Percentiles rank a stretch among this genome's conserved stretches.
These are phyloP conservation scores for Pristiophorus japonicus DNA, from an alignment of 2,113 vertebrate genomes.

Conservation along the genomic window DNA sequence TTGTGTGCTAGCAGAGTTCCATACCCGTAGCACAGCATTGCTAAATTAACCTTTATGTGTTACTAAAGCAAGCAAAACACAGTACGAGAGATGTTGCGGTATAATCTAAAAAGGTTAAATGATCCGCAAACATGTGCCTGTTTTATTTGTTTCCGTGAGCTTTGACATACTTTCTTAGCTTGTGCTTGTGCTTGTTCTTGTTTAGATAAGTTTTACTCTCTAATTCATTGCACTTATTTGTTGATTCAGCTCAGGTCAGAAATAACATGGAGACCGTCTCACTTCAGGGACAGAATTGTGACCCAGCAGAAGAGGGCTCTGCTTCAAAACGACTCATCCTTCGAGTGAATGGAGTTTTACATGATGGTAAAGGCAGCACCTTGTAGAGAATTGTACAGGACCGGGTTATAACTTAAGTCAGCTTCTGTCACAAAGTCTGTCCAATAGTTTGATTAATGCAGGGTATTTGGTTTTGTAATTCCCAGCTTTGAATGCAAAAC, in stretches of 20 bases:
- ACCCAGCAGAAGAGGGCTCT: neutral
- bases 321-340: neutral
- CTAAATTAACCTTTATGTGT: neutral
- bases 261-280: neutral
- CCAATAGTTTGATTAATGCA: neutral
- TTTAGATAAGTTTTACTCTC: neutral
- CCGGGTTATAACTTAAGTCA: neutral
- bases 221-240: neutral
- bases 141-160: neutral
- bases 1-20: neutral
- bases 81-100: neutral
- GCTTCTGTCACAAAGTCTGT: neutral
- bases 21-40: neutral
- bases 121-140: too few species aligned
- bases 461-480: neutral
- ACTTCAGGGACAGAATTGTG: neutral
- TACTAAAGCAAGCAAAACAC: neutral
- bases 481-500: neutral
- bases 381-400: neutral
- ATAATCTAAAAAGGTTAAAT: too few species aligned
- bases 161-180: neutral
- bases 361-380: neutral
- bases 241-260: neutral
- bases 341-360: constrained; percentile 26
- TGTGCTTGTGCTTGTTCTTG: neutral